Conservation (phyloP, 1,140 invertebrate genomes). For the Chionoecetes opilio region DNA sequence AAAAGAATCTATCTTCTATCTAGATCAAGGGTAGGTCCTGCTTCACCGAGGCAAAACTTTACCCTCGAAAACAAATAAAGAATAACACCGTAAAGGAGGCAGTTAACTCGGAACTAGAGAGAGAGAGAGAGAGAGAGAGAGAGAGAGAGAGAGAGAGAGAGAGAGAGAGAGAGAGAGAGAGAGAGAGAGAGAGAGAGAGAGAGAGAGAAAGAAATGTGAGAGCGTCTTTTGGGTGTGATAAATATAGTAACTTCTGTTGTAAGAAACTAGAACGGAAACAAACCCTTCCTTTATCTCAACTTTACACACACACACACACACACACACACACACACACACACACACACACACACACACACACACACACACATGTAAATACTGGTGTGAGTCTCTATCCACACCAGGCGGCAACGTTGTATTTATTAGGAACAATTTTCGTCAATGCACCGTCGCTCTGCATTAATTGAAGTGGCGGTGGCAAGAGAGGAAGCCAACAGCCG, state of each 20-base stretch:
- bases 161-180: conserved; percentile 32
- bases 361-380: neutral
- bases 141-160: conserved; percentile 48
- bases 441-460: neutral
- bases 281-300: neutral
- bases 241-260: neutral
- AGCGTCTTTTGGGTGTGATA: neutral
- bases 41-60: conserved; percentile 40
- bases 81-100: conserved; percentile 32
- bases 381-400: neutral
- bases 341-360: too few species aligned
- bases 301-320: too few species aligned
- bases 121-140: neutral
- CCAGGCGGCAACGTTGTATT: neutral
- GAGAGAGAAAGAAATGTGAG: conserved; percentile 35
- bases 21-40: neutral
- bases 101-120: neutral
- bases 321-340: too few species aligned
- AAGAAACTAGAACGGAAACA: too few species aligned
- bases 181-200: too few species aligned
- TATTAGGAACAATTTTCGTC: neutral
- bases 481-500: too few species aligned
- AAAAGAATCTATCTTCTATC: too few species aligned
- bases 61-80: conserved; percentile 48
- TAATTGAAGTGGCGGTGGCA: neutral